Evolutionary conservation across 1,140 invertebrate species (phyloP).

Genomic region (Drosophila ercepeae): DNA sequence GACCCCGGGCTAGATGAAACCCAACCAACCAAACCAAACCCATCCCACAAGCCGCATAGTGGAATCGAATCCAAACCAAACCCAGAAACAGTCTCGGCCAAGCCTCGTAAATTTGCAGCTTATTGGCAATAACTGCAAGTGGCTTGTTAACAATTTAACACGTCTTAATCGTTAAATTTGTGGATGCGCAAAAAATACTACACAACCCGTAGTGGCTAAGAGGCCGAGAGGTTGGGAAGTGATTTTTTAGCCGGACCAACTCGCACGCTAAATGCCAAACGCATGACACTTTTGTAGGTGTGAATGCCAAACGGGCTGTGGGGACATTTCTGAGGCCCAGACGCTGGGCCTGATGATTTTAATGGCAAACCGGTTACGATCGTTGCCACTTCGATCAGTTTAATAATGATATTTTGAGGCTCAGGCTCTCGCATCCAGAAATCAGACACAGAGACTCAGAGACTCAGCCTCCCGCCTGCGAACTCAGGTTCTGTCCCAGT

Average conservation of each 20-base stretch:
- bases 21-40: constrained; percentile 3
- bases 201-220: neutral
- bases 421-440: constrained; percentile 11
- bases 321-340: constrained; percentile 58
- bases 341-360: constrained; percentile 19
- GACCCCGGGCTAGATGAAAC: constrained; percentile 25
- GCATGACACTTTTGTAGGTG: constrained; percentile 83
- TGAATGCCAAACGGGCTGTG: constrained; percentile 66
- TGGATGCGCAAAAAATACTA: constrained; percentile 50
- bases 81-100: constrained; percentile 30
- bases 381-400: constrained; percentile 59
- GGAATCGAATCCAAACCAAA: constrained; percentile 9
- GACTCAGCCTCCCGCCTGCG: neutral
- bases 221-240: constrained; percentile 8
- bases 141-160: constrained; percentile 84
- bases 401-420: constrained; percentile 78
- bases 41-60: constrained; percentile 4
- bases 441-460: neutral
- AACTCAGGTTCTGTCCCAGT: constrained; percentile 12
- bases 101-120: constrained; percentile 83
- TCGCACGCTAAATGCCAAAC: constrained; percentile 70
- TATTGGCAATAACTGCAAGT: constrained; percentile 83
- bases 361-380: constrained; percentile 57
- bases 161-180: constrained; percentile 84
- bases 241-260: constrained; percentile 22